A percentile compares a stretch with the other conserved stretches of the same genome.
Conservation (phyloP, 1,140 invertebrate genomes). For the Propsilocerus akamusi region DNA sequence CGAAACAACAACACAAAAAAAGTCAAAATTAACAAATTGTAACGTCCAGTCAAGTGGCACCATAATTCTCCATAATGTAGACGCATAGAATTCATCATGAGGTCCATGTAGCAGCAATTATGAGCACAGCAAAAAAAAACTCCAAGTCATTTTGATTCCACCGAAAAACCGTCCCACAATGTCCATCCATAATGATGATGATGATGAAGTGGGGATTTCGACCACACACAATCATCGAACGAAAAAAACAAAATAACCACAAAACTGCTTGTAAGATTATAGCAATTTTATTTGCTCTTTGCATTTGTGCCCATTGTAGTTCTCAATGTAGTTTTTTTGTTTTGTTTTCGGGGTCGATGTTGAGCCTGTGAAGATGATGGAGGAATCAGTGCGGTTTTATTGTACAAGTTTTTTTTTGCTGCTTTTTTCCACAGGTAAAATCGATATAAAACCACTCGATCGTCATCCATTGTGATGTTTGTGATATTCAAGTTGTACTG, state of each 20-base stretch:
- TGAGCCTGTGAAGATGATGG: too few species aligned
- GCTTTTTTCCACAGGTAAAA: too few species aligned
- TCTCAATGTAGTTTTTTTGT: too few species aligned
- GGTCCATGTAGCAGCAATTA: background rate
- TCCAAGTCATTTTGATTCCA: background rate
- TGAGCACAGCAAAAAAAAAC: background rate
- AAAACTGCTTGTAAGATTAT: background rate
- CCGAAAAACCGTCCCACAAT: background rate
- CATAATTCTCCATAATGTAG: background rate
- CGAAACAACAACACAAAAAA: too few species aligned
- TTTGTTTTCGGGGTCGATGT: too few species aligned
- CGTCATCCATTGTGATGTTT: too few species aligned
- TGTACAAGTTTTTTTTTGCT: too few species aligned
- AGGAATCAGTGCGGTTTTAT: too few species aligned
- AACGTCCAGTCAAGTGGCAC: background rate
- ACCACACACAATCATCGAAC: background rate
- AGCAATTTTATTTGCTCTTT: slow-evolving; percentile 3
- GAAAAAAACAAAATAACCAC: too few species aligned
- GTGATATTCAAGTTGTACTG: too few species aligned
- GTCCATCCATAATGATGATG: background rate
- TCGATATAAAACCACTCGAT: too few species aligned
- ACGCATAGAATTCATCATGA: background rate
- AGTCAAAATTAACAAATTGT: background rate
- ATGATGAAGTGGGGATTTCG: background rate
- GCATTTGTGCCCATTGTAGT: background rate